These are phyloP conservation scores for Lagria hirta DNA, from an alignment of 2,888 invertebrate genomes.

Conservation along the genomic window DNA sequence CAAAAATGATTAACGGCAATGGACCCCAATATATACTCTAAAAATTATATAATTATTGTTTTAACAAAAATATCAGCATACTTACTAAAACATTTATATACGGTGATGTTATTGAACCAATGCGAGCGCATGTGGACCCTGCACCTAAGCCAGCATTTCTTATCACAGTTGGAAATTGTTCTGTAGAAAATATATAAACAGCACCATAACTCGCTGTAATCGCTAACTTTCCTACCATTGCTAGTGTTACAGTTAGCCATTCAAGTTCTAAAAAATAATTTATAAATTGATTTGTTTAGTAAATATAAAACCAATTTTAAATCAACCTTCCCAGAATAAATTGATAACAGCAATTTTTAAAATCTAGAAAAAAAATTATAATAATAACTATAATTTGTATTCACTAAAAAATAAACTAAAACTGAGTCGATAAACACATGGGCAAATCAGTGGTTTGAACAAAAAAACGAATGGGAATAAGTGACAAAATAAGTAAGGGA, in stretches of 20 bases:
- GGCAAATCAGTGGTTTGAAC: too few species aligned
- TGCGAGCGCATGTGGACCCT: constrained; percentile 63
- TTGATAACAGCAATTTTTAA: not conserved
- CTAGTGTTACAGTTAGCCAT: constrained; percentile 61
- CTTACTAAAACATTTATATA: constrained; percentile 62
- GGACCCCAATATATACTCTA: constrained; percentile 25
- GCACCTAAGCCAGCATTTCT: constrained; percentile 66
- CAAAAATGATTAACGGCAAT: constrained; percentile 39
- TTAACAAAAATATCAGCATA: too few species aligned
- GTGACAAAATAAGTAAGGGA: too few species aligned
- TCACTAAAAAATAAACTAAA: constrained; percentile 26
- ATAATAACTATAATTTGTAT: constrained; percentile 4
- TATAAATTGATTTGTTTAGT: too few species aligned
- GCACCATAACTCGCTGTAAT: constrained; percentile 75
- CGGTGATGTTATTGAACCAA: constrained; percentile 65
- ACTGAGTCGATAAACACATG: too few species aligned
- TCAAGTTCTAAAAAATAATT: constrained; percentile 53
- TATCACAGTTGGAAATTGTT: constrained; percentile 75
- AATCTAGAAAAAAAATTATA: constrained; percentile 5
- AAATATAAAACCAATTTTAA: too few species aligned
- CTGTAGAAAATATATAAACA: constrained; percentile 71
- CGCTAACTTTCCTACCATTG: constrained; percentile 72
- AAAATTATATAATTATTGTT: not conserved
- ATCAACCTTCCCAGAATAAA: not conserved
- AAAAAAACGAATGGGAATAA: too few species aligned